Evolutionary conservation across 2,113 vertebrate genomes (phyloP), one percentile per base, ranked within the genome.

Genomic region (Lycaon pictus): DNA sequence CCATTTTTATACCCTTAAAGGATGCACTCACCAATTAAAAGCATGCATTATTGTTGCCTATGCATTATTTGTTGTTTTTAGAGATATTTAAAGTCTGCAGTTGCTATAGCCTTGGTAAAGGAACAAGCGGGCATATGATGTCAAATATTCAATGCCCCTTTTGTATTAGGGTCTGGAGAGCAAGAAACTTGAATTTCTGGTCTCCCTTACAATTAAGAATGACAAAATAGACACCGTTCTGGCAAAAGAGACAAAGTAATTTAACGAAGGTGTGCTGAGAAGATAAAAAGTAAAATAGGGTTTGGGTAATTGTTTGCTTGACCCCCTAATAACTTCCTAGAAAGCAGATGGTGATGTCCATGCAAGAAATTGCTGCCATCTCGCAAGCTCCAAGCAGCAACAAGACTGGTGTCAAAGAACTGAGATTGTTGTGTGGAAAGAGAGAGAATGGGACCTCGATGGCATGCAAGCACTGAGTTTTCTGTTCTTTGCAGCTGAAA

Each of bases 21-120:
- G 90, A 97, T 76, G 9, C 22, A 2, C 92, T 98, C 84, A 85
- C 81, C 37, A 11, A 88, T 95, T 92, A 69, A 96, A 90, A 97
- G 35, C 1, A 9, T 51, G 48, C 58, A 27, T 62, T 43, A 43
- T 43, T 43, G 37, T 43, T 43, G 37, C 67, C 22, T 51, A 5
- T 4, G 1, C 53, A n/a, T 96, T 97, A 58, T 96, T 96, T 96
- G 84, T 67, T 90, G 53, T 63, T 23, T 69, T 81, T 84, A 81
- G 65, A n/a, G 85, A 62, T 53, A 83, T 93, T 97, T 7, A 32
- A 90, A 92, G 85, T 56, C 76, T 51, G 2, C 27, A 2, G 11
- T 51, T 29, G n/a, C 32, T 58, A 22, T 15, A 29, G n/a, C 58
- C 17, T 92, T 29, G 29, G 56, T 12, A 80, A 72, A 29, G n/a